Conservation (phyloP, 2,113 vertebrate species). For the Bubalus kerabau region DNA sequence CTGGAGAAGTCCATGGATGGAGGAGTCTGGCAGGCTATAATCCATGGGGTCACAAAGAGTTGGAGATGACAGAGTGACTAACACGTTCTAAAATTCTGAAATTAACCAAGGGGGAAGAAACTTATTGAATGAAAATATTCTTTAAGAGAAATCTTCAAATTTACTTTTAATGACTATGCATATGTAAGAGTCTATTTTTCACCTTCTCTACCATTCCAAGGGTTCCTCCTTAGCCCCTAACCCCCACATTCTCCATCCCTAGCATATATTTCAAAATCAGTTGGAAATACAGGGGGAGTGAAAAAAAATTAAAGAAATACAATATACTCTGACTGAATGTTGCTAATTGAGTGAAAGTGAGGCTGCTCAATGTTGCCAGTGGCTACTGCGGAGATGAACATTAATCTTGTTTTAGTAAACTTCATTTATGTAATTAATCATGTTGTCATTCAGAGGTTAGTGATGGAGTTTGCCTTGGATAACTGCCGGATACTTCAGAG, state of each 20-base stretch:
- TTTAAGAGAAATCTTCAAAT: not conserved
- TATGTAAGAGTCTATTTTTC: not conserved
- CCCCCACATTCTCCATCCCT: not conserved
- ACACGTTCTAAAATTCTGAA: not conserved
- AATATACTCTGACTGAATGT: not conserved
- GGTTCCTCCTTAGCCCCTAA: not conserved
- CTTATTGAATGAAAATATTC: not conserved
- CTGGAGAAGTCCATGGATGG: not conserved
- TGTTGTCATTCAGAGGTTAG: not conserved
- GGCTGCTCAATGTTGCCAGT: not conserved
- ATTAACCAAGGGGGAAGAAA: not conserved
- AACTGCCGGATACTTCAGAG: not conserved
- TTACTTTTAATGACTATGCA: not conserved
- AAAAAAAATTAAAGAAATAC: not conserved
- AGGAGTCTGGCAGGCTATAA: not conserved
- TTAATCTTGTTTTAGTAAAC: conserved; percentile 52
- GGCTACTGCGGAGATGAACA: not conserved
- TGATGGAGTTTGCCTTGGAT: not conserved
- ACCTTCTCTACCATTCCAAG: not conserved
- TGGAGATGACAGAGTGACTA: not conserved
- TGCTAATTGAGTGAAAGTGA: not conserved
- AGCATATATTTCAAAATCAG: not conserved
- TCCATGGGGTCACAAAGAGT: not conserved
- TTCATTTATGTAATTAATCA: conserved; percentile 39
- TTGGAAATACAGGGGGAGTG: not conserved